phyloP scores from a whole-genome alignment of 2,888 invertebrate species.

The Monochamus alternatus region DNA sequence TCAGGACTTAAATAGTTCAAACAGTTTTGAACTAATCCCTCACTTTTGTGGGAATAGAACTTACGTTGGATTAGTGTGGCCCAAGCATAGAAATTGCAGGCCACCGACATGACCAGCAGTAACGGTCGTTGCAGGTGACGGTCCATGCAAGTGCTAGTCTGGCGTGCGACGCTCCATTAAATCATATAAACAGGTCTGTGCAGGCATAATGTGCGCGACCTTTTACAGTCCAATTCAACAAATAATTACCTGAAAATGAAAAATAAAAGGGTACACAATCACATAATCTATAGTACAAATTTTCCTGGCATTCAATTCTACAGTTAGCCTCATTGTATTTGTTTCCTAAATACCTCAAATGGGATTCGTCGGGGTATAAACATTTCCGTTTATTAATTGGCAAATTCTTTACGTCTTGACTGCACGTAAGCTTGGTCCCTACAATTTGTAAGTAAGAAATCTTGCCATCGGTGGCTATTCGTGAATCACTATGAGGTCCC shows the following conservation, averaged over 20 bases:
- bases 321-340: conserved; percentile 65
- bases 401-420: conserved; percentile 55
- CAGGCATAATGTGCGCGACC: too few relatives aligned
- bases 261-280: conserved; percentile 65
- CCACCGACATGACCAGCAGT: too few relatives aligned
- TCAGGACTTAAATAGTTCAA: too few relatives aligned
- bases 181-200: neutral
- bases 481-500: conserved; percentile 52
- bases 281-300: conserved; percentile 55
- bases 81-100: too few relatives aligned
- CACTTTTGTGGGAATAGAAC: too few relatives aligned
- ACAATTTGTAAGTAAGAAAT: conserved; percentile 55
- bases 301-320: conserved; percentile 59
- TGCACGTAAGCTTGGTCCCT: conserved; percentile 57
- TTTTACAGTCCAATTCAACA: too few relatives aligned
- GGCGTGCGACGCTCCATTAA: too few relatives aligned
- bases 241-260: conserved; percentile 50
- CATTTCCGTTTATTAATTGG: conserved; percentile 61
- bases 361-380: conserved; percentile 52
- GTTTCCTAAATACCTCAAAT: conserved; percentile 57
- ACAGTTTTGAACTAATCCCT: too few relatives aligned
- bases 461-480: conserved; percentile 52
- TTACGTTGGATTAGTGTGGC: too few relatives aligned
- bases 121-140: too few relatives aligned
- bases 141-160: too few relatives aligned